Evolutionary conservation across 2,797 vertebrate genomes (phyloP).

Genomic region (Takifugu rubripes): DNA sequence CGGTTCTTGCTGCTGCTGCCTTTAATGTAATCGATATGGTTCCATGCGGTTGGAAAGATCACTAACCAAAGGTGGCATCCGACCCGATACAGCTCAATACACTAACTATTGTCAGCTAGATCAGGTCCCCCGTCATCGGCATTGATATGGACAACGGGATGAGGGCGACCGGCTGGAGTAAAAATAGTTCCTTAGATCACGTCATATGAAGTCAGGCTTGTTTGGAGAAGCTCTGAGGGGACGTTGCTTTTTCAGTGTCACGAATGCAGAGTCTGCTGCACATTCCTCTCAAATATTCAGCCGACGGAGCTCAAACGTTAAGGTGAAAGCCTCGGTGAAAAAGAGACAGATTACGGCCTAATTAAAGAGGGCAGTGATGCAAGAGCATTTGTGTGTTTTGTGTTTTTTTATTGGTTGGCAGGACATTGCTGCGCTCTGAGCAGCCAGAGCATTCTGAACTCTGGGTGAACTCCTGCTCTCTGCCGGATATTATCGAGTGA

Average conservation of each 20-base stretch:
- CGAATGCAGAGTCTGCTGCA: not conserved
- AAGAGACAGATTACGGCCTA: conserved; percentile 1
- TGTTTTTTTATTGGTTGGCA: conserved; percentile 38
- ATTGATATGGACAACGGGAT: conserved; percentile 50
- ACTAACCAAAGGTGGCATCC: conserved; percentile 69
- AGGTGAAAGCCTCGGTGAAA: conserved; percentile 7
- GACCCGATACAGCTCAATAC: conserved; percentile 66
- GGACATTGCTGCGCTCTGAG: conserved; percentile 20
- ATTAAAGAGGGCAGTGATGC: conserved; percentile 23
- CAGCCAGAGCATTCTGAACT: conserved; percentile 59
- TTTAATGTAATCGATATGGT: conserved; percentile 69
- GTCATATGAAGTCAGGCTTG: conserved; percentile 55
- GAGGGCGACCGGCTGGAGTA: conserved; percentile 31
- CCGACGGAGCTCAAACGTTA: conserved; percentile 5
- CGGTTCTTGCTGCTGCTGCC: conserved; percentile 45
- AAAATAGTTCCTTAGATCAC: conserved; percentile 60
- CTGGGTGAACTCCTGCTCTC: conserved; percentile 57
- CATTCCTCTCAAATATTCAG: conserved; percentile 7
- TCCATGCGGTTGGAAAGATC: conserved; percentile 69
- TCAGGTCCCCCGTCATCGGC: conserved; percentile 66
- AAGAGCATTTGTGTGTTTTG: conserved; percentile 13
- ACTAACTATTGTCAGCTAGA: conserved; percentile 59
- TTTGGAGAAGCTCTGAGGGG: conserved; percentile 29
- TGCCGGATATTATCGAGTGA: conserved; percentile 62
- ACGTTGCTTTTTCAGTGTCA: conserved; percentile 2